phyloP scores from a whole-genome alignment of 1,140 invertebrate genomes.

The Acromyrmex charruanus region DNA sequence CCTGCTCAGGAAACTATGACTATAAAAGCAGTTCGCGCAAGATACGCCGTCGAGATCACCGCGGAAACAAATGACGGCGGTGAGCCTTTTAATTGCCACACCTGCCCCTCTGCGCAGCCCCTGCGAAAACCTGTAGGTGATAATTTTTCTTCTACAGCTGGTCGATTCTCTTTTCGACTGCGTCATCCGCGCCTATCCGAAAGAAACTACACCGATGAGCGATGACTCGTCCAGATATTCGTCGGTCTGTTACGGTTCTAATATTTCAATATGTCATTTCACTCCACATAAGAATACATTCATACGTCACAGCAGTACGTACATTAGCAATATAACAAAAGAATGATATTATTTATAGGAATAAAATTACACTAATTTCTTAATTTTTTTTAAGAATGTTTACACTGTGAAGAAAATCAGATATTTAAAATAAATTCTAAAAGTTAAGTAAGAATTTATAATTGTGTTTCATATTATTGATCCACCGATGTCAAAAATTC shows the following conservation, averaged over 20 bases:
- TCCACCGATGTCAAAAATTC: neutral
- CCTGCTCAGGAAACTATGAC: constrained; percentile 72
- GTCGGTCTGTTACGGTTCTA: constrained; percentile 1
- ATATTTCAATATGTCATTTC: constrained; percentile 31
- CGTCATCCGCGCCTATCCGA: constrained; percentile 64
- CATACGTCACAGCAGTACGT: neutral
- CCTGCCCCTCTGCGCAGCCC: constrained; percentile 62
- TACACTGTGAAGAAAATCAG: neutral
- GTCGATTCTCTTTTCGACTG: constrained; percentile 69
- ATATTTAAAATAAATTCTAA: neutral
- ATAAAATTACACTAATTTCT: neutral
- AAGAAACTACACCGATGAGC: constrained; percentile 37
- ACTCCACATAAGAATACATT: neutral
- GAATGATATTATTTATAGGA: neutral
- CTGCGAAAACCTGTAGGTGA: constrained; percentile 69
- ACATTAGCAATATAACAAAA: neutral
- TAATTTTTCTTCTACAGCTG: constrained; percentile 78
- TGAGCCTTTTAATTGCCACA: constrained; percentile 80
- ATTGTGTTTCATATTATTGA: neutral
- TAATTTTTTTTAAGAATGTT: neutral
- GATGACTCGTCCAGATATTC: constrained; percentile 49
- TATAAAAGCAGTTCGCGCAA: constrained; percentile 75
- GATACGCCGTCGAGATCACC: constrained; percentile 77
- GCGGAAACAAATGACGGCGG: constrained; percentile 79
- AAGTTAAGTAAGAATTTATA: neutral